A percentile compares a stretch with the other conserved stretches of the same genome.
These are phyloP conservation scores for Lasioglossum villosulum DNA, from an alignment of 2,888 invertebrate genomes.

Conservation along the genomic window DNA sequence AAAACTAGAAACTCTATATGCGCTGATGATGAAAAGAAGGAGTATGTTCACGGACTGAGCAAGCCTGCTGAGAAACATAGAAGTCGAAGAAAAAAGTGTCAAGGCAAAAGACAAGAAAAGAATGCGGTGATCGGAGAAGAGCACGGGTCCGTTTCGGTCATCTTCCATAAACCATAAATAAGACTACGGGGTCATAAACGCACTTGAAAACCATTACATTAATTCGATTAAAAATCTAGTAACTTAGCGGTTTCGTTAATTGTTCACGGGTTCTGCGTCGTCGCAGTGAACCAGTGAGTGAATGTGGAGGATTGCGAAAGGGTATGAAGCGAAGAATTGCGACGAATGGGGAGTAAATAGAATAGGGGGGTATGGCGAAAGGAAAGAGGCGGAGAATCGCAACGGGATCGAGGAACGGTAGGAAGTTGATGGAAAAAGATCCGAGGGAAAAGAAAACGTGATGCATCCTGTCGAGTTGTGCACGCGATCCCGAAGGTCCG, in stretches of 20 bases:
- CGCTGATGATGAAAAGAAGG: neutral
- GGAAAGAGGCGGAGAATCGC: conserved; percentile 8
- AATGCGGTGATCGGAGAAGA: conserved; percentile 29
- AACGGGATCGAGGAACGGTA: neutral
- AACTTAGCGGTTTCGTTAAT: conserved; percentile 77
- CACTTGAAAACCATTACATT: conserved; percentile 68
- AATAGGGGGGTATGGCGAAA: neutral
- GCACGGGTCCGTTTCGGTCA: conserved; percentile 66
- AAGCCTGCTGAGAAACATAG: conserved; percentile 20
- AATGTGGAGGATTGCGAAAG: neutral
- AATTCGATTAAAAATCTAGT: conserved; percentile 75
- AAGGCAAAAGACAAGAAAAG: conserved; percentile 34
- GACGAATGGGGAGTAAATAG: neutral
- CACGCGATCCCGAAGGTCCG: conserved; percentile 28
- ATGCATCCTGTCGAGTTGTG: conserved; percentile 8
- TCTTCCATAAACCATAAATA: conserved; percentile 77
- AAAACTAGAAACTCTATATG: neutral
- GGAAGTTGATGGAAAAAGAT: neutral
- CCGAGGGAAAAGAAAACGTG: neutral
- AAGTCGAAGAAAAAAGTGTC: conserved; percentile 32
- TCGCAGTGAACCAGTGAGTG: conserved; percentile 4
- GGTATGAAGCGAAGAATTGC: neutral
- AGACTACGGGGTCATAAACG: conserved; percentile 70
- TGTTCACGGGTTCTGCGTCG: conserved; percentile 64
- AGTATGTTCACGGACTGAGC: conserved; percentile 21